Conservation (phyloP, 2,888 invertebrate genomes). For the Ephialtes manifestator region DNA sequence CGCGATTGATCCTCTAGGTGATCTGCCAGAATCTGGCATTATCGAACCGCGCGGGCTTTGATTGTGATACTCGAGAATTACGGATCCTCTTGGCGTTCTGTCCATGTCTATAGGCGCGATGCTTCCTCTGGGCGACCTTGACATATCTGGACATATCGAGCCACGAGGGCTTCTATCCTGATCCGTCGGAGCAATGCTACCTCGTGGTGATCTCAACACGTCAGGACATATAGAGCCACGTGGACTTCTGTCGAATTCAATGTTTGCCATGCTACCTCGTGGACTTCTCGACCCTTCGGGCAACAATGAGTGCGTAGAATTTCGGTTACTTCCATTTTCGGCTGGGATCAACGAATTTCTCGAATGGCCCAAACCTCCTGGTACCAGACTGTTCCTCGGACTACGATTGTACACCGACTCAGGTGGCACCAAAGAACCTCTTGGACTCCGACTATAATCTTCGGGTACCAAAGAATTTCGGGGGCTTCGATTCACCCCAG, state of each 20-base stretch:
- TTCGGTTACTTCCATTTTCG: constrained; percentile 80
- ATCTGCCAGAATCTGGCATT: constrained; percentile 82
- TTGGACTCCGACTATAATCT: constrained; percentile 86
- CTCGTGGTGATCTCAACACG: constrained; percentile 87
- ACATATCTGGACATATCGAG: constrained; percentile 88
- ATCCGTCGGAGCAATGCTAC: constrained; percentile 87
- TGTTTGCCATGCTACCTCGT: constrained; percentile 87
- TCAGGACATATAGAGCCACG: constrained; percentile 89
- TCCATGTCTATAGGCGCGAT: constrained; percentile 79
- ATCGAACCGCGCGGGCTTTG: constrained; percentile 86
- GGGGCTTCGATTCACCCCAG: constrained; percentile 87
- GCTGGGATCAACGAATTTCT: constrained; percentile 77
- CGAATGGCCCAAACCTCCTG: constrained; percentile 80
- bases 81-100: constrained; percentile 89
- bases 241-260: constrained; percentile 88
- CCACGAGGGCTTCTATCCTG: constrained; percentile 88
- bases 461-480: constrained; percentile 90
- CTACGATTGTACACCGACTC: constrained; percentile 85
- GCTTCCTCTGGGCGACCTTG: constrained; percentile 87
- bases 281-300: constrained; percentile 88
- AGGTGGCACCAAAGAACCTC: constrained; percentile 89
- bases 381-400: constrained; percentile 88
- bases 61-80: constrained; percentile 86
- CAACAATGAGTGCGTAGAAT: constrained; percentile 88
- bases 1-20: constrained; percentile 87